These are phyloP conservation scores for Neopipo cinnamomea DNA, from an alignment of 2,113 vertebrate species.

Conservation along the genomic window DNA sequence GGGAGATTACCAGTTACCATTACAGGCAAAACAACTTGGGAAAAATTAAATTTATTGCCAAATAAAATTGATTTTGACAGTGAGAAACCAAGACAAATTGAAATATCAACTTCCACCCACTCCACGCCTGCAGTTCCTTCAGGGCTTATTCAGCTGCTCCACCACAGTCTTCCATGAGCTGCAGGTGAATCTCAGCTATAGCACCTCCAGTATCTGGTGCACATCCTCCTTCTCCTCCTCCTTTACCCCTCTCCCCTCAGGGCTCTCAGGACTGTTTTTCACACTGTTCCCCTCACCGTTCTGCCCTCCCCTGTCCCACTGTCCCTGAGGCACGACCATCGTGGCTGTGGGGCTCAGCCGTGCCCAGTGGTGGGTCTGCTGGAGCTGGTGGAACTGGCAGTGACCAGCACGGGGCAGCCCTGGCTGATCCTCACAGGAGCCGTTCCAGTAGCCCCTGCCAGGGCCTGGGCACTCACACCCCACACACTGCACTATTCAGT, in stretches of 20 bases:
- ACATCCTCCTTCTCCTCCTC: not conserved
- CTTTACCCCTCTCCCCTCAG: accelerated
- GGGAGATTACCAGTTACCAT: not conserved
- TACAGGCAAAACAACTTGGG: not conserved
- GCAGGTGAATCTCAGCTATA: not conserved
- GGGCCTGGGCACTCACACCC: accelerated
- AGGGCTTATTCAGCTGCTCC: not conserved
- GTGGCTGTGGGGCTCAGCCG: not conserved
- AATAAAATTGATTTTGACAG: not conserved
- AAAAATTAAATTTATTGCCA: not conserved
- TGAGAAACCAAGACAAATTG: not conserved
- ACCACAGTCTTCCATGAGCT: not conserved
- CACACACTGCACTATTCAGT: not conserved
- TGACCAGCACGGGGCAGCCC: not conserved
- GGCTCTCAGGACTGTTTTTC: not conserved
- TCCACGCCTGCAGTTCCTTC: not conserved
- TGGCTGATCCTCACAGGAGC: not conserved
- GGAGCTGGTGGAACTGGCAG: not conserved
- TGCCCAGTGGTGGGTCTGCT: not conserved
- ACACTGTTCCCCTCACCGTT: not conserved
- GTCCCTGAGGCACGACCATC: accelerated
- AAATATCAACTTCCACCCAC: not conserved
- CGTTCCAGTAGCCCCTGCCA: not conserved
- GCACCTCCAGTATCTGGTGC: not conserved
- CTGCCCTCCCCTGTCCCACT: not conserved